Evolutionary conservation across 2,888 invertebrate species (phyloP), one percentile per base, ranked within the genome.

Genomic region (Myopa tessellatipennis): DNA sequence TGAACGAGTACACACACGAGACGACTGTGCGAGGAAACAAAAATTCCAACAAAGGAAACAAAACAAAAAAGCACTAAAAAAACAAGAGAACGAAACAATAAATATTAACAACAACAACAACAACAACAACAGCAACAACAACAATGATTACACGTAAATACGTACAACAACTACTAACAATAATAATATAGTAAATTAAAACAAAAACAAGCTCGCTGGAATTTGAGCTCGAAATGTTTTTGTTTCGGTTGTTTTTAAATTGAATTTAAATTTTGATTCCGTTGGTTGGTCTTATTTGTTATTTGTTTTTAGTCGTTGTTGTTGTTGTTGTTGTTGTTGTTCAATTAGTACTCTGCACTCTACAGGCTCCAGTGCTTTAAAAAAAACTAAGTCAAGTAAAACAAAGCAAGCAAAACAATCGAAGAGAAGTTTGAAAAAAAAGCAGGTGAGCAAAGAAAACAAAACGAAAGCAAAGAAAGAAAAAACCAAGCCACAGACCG

Each of bases 331-430:
- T 45, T 45, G 45, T 45, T 45, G 45, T 45, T 45, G 45, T 45
- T 45, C 45, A 45, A 45, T 45, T 45, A 45, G 45, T 45, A 45
- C 45, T 45, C 45, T 45, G 10, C 45, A 8, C 45, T 45, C 45
- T 45, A 45, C 7, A 45, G 45, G 10, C 45, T 45, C 45, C 10
- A 45, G 45, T 3, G 71, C 60, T 63, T 52, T 74, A 65, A 65
- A 74, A 74, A 74, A 74, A 74, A 52, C 65, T 50, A 74, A 74
- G 52, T 74, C 74, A 58, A 74, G 68, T 74, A 74, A 74, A 65
- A 74, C 74, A 74, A 74, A 74, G 63, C 45, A 36, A 34, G 8
- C 6, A 65, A 34, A 67, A 63, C 63, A 18, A 63, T 34, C n/a
- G 50, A 55, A 38, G 38, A 38, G 7, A 67, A 67, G 5, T 34